Evolutionary conservation across 2,888 invertebrate species (phyloP).

Genomic region (Azorinus chamasolen): DNA sequence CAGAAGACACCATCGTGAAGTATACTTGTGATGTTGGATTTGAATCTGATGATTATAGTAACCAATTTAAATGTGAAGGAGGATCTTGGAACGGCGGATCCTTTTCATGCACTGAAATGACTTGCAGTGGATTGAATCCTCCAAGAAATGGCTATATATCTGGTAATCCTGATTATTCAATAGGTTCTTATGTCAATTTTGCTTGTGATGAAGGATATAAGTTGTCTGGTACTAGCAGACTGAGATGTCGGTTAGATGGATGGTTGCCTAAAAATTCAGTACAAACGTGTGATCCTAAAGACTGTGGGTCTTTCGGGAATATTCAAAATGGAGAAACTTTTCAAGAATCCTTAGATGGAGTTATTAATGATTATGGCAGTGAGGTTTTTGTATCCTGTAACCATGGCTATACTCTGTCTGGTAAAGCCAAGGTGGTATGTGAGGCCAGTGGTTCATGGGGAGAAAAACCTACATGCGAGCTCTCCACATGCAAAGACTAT

Average conservation of each 20-base stretch:
- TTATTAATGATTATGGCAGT: slow-evolving; percentile 38
- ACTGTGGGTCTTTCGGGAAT: slow-evolving; percentile 38
- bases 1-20: no score
- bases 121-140: slow-evolving; percentile 3
- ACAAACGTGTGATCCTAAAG: slow-evolving; percentile 36
- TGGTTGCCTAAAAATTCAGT: slow-evolving; percentile 4
- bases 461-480: slow-evolving; percentile 23
- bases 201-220: slow-evolving; percentile 34
- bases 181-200: slow-evolving; percentile 20
- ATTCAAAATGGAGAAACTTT: slow-evolving; percentile 17
- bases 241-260: slow-evolving; percentile 32
- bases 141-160: slow-evolving; percentile 31
- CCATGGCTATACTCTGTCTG: slow-evolving; percentile 24
- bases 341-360: slow-evolving; percentile 16
- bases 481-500: slow-evolving; percentile 19
- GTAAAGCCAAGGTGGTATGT: slow-evolving; percentile 24
- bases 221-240: slow-evolving; percentile 2
- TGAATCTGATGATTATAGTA: no score
- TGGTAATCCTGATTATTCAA: slow-evolving; percentile 14
- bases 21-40: no score
- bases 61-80: neutral
- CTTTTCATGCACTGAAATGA: slow-evolving; percentile 3
- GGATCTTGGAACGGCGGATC: slow-evolving; percentile 3
- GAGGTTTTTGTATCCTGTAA: slow-evolving; percentile 30
- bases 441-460: slow-evolving; percentile 38